phyloP scores from a whole-genome alignment of 37 sponge, comb jelly and placozoan genomes.

The Eunapius fragilis region DNA sequence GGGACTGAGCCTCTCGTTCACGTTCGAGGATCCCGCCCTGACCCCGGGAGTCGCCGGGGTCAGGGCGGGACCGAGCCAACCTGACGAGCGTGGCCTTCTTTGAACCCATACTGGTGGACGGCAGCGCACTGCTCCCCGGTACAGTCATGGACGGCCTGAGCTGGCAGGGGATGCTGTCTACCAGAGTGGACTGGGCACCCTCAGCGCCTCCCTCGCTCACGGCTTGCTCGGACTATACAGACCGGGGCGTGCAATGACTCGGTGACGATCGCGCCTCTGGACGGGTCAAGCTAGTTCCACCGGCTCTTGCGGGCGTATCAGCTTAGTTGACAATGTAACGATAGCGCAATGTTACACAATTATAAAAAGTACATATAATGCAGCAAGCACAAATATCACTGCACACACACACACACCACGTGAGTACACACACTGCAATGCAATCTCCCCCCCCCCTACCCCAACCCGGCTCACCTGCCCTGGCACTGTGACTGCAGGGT shows the following conservation, averaged over 20 bases:
- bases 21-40: constrained; percentile 19
- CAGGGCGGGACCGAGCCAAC: constrained; percentile 64
- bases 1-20: not conserved
- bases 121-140: constrained; percentile 23
- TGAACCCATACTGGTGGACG: constrained; percentile 57
- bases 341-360: not conserved
- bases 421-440: too few species aligned
- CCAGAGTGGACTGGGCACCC: constrained; percentile 59
- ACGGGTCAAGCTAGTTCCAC: constrained; percentile 32
- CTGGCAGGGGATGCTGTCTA: constrained; percentile 75
- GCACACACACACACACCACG: too few species aligned
- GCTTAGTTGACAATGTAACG: constrained; percentile 17
- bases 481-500: constrained; percentile 23
- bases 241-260: constrained; percentile 64
- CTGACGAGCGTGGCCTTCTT: constrained; percentile 19
- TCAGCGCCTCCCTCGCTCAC: constrained; percentile 65
- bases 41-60: constrained; percentile 18
- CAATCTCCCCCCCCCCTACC: not conserved
- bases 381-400: too few species aligned
- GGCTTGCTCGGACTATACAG: constrained; percentile 6
- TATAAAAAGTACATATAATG: too few species aligned
- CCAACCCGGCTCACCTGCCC: constrained; percentile 67
- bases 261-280: constrained; percentile 12
- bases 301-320: constrained; percentile 22
- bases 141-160: constrained; percentile 67